Evolutionary conservation across 2,113 vertebrate species (phyloP).

Genomic region (Porphyrio hochstetteri): DNA sequence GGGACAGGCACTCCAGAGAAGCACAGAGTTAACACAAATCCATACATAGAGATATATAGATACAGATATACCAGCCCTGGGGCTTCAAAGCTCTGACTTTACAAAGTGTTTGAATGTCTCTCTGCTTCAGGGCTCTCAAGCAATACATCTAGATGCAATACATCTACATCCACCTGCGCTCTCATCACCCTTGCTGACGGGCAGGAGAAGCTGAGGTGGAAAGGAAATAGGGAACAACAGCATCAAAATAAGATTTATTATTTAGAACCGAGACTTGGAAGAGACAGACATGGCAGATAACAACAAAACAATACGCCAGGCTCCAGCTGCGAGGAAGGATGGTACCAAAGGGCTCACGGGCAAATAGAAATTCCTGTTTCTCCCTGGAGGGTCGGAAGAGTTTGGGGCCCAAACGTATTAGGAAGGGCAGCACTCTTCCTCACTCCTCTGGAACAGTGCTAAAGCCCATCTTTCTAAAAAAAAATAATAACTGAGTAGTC

Average conservation of each 20-base stretch:
- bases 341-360: neutral
- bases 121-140: neutral
- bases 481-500: neutral
- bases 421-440: neutral
- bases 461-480: neutral
- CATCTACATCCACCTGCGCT: neutral
- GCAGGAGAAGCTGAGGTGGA: neutral
- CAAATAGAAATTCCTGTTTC: neutral
- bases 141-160: neutral
- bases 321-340: neutral
- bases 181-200: neutral
- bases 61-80: neutral
- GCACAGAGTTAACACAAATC: neutral
- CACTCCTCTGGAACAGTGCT: neutral
- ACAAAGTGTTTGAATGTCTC: neutral
- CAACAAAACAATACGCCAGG: neutral
- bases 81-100: neutral
- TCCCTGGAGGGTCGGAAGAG: neutral
- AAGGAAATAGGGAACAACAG: conserved; percentile 35
- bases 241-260: conserved; percentile 67
- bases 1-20: neutral
- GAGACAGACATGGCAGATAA: conserved; percentile 51
- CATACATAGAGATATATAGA: no score
- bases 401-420: neutral
- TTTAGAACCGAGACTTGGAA: conserved; percentile 28